These are phyloP conservation scores for Nerophis ophidion DNA, from an alignment of 2,113 vertebrate genomes.

Conservation along the genomic window DNA sequence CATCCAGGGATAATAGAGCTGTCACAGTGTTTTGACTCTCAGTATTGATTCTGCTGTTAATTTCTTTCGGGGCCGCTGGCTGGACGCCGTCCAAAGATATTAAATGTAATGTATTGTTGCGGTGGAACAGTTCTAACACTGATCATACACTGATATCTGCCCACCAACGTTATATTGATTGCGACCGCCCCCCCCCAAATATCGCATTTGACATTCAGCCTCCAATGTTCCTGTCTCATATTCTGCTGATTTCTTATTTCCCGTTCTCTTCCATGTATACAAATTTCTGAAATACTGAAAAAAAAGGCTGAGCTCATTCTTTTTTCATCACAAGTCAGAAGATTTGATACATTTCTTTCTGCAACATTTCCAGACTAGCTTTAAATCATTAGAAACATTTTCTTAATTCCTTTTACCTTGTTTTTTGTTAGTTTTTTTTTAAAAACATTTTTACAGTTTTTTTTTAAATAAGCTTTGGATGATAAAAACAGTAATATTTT, in stretches of 20 bases:
- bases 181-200: conserved; percentile 24
- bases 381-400: too few species aligned
- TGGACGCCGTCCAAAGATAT: conserved; percentile 55
- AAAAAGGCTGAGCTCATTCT: not conserved
- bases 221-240: not conserved
- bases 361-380: not conserved
- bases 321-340: not conserved
- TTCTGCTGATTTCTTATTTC: not conserved
- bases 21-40: conserved; percentile 68
- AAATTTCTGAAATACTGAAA: not conserved
- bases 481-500: too few species aligned
- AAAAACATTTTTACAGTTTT: too few species aligned
- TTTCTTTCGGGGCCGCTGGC: conserved; percentile 56
- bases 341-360: too few species aligned
- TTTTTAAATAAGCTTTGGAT: too few species aligned
- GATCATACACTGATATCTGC: conserved; percentile 64
- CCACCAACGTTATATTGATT: conserved; percentile 61
- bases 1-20: conserved; percentile 67
- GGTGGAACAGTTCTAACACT: conserved; percentile 56
- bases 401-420: too few species aligned
- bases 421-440: too few species aligned
- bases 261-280: not conserved
- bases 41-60: conserved; percentile 68
- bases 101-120: conserved; percentile 63
- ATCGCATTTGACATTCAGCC: not conserved